A percentile compares a stretch with the other conserved stretches of the same genome.
Evolutionary conservation across 2,797 vertebrate species (phyloP).

Genomic region (Chelidonichthys spinosus): DNA sequence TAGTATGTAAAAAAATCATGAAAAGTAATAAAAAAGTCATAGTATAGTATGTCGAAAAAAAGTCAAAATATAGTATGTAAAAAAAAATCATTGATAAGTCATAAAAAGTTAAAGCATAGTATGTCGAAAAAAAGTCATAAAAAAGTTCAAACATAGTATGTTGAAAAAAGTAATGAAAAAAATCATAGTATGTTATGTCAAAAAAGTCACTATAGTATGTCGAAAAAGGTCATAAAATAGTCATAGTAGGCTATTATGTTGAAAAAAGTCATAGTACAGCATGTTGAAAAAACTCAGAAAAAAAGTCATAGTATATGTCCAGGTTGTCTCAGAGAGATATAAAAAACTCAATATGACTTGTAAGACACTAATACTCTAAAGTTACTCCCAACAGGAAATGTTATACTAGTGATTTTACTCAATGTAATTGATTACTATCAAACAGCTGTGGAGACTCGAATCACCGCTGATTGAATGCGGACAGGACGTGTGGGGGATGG

Average conservation of each 20-base stretch:
- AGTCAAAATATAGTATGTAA: background rate
- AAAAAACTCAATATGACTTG: no score
- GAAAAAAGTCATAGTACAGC: background rate
- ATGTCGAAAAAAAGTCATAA: background rate
- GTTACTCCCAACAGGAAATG: background rate
- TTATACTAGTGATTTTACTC: background rate
- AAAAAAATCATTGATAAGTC: no score
- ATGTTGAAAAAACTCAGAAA: background rate
- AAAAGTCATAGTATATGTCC: no score
- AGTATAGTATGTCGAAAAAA: background rate
- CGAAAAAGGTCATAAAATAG: background rate
- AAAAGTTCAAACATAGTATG: background rate
- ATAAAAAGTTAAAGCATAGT: no score
- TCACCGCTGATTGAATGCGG: slow-evolving; percentile 52
- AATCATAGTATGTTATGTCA: background rate
- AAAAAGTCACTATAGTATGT: background rate
- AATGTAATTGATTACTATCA: background rate
- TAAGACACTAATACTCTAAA: no score
- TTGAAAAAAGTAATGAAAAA: background rate
- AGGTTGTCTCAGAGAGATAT: no score
- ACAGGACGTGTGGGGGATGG: slow-evolving; percentile 67
- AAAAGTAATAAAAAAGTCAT: no score
- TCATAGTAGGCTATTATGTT: background rate
- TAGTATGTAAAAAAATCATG: background rate
- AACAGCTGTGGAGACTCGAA: background rate